phyloP scores from a whole-genome alignment of 2,888 invertebrate genomes.

The Dolichopus griseipennis region DNA sequence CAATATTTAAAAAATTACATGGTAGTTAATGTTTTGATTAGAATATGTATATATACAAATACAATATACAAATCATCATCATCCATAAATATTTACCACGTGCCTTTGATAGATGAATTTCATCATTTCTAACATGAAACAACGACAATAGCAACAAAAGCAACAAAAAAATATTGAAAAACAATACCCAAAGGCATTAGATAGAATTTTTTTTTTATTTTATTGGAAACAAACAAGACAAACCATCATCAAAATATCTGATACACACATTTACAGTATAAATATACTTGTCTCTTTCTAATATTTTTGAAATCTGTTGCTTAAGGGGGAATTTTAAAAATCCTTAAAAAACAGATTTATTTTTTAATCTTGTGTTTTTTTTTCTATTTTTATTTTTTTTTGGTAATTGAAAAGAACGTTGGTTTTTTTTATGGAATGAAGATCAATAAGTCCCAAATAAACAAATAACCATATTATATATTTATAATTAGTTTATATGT shows the following conservation, averaged over 20 bases:
- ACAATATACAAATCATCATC: not conserved
- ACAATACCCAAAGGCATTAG: not conserved
- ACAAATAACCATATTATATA: no score
- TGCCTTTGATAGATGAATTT: not conserved
- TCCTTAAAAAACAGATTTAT: not conserved
- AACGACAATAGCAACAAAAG: not conserved
- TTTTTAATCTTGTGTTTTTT: not conserved
- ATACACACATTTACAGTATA: no score
- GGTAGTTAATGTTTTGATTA: no score
- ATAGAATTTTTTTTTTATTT: not conserved
- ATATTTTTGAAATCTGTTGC: not conserved
- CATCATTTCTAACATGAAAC: not conserved
- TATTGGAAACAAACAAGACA: not conserved
- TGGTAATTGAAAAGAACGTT: not conserved
- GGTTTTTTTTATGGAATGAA: no score
- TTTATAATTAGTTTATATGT: not conserved
- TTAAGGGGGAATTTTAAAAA: constrained; percentile 1
- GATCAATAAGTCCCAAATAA: no score
- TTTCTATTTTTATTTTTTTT: not conserved
- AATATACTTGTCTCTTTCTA: not conserved
- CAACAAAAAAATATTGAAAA: not conserved
- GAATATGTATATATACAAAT: no score
- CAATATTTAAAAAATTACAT: not conserved
- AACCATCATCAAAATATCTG: not conserved
- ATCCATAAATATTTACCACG: not conserved